Evolutionary conservation across 2,888 invertebrate species (phyloP).

Genomic region (Mamestra brassicae): DNA sequence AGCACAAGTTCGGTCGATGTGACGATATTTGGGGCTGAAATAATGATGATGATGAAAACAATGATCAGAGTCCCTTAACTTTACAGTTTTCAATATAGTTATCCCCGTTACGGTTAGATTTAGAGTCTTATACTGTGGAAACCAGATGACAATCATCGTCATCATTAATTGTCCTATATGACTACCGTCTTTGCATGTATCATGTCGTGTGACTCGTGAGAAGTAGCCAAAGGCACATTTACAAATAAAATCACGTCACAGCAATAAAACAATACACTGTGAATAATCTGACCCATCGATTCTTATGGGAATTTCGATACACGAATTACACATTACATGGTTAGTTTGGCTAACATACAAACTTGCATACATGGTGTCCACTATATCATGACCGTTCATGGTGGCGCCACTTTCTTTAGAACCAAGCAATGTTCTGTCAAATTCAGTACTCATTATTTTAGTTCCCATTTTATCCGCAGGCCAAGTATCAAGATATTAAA

Average conservation of each 20-base stretch:
- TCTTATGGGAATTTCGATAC: conserved; percentile 56
- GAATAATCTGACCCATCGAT: conserved; percentile 46
- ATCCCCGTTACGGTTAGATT: not conserved
- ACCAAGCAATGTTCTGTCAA: not conserved
- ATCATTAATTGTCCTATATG: not conserved
- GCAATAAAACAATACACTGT: conserved; percentile 46
- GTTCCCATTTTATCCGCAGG: not conserved
- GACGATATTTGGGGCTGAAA: not conserved
- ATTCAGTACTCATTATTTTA: not conserved
- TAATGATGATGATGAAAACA: not conserved
- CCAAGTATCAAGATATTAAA: conserved; percentile 3
- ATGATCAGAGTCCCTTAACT: not conserved
- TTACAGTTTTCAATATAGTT: not conserved
- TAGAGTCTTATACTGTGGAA: not conserved
- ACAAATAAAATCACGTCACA: conserved; percentile 24
- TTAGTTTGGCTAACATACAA: conserved; percentile 37
- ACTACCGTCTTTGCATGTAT: not conserved
- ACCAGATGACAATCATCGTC: not conserved
- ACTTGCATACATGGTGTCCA: conserved; percentile 7
- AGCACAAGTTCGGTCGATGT: too few species aligned
- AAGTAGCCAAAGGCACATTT: conserved; percentile 7
- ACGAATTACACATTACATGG: conserved; percentile 48
- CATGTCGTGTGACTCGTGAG: conserved; percentile 1
- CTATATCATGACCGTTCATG: conserved; percentile 7
- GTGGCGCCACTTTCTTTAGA: conserved; percentile 16